Percentiles rank a stretch among this genome's conserved stretches.
Conservation (phyloP, 2,797 vertebrate genomes). For the Pogoniulus pusillus region DNA sequence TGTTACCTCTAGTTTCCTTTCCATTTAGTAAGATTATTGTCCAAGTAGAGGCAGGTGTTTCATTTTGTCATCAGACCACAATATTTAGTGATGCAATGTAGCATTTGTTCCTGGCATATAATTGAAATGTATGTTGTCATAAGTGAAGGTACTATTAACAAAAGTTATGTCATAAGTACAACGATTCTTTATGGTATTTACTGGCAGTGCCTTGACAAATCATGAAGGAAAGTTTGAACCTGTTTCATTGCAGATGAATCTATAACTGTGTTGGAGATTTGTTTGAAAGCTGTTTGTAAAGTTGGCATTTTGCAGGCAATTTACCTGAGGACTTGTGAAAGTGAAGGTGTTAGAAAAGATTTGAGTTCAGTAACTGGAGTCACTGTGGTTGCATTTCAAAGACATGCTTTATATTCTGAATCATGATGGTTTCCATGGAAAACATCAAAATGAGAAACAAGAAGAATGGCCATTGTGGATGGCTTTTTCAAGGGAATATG, state of each 20-base stretch:
- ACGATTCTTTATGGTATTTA: not conserved
- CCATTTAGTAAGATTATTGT: not conserved
- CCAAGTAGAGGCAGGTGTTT: not conserved
- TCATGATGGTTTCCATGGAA: slow-evolving; percentile 27
- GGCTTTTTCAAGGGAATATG: slow-evolving; percentile 35
- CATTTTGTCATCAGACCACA: not conserved
- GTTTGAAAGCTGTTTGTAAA: not conserved
- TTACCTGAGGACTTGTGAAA: not conserved
- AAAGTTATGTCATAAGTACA: not conserved
- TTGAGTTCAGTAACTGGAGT: not conserved
- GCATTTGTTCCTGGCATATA: not conserved
- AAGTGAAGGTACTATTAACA: not conserved
- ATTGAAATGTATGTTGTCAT: not conserved
- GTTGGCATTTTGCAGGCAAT: not conserved
- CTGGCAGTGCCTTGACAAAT: not conserved
- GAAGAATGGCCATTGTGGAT: not conserved
- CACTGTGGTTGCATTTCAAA: slow-evolving; percentile 13
- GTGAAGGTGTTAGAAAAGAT: not conserved
- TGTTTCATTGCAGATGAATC: not conserved
- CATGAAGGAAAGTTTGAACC: not conserved
- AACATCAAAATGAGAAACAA: slow-evolving; percentile 35
- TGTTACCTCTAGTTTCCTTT: not conserved
- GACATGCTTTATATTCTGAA: not conserved
- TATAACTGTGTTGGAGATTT: not conserved
- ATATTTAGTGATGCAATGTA: not conserved